Evolutionary conservation across 1,140 invertebrate genomes (phyloP), one percentile per base, ranked within the genome.

Genomic region (Zaprionus ghesquierei): DNA sequence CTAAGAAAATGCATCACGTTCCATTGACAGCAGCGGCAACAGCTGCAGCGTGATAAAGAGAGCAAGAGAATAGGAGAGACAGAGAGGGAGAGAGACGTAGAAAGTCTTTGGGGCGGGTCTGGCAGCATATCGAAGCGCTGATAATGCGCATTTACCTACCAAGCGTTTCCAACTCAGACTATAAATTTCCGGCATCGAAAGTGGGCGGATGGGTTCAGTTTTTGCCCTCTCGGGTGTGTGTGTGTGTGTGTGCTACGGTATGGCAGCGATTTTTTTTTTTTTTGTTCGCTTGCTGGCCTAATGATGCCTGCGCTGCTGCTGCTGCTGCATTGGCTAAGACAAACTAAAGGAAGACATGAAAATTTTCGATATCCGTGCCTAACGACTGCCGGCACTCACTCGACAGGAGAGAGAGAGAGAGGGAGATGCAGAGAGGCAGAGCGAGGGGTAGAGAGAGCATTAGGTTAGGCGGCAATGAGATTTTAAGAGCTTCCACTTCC

Each of bases 261-360:
- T 13, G 12, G 33, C 33, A 12, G 9, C 3, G 0, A 12, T 33
- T 33, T 13, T 5, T 35, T n/a, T 35, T 35, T 35, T 35, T 35
- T 35, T 35, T 35, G 13, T n/a, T 5, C 3, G n/a, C 6, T 41
- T 27, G 31, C 51, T 31, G n/a, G 82, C 77, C 82, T 87, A 86
- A 86, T 86, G 82, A 86, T 86, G 69, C 62, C 68, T 69, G 46
- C 44, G 46, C 44, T 38, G 61, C 50, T 29, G 27, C 25, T 27
- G 25, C 27, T 9, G 46, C 44, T 38, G 61, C 50, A 72, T 60
- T 50, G 69, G 66, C 78, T 89, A 89, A 89, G 79, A 89, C 84
- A 89, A 89, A 89, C 84, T 89, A 89, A 89, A 89, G 84, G 84
- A 89, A 89, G 84, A 89, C 84, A 89, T 89, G 84, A 89, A 89